phyloP scores from a whole-genome alignment of 2,113 vertebrate species.

The Catharus fuscescens region DNA sequence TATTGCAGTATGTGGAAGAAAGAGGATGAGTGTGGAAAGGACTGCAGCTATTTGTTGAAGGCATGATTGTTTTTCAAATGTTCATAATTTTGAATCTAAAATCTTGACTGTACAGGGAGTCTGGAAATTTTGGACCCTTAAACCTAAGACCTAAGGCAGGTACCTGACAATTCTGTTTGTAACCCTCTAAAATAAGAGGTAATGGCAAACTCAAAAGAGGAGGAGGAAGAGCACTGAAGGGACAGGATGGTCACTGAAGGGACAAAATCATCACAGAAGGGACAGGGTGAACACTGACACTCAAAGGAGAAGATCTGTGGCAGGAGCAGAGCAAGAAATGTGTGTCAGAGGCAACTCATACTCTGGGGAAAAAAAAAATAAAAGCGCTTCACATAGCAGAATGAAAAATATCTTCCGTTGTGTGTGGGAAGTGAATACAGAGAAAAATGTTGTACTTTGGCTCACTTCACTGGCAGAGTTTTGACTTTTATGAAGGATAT shows the following conservation, averaged over 20 bases:
- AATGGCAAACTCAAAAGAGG: background rate
- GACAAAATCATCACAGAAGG: background rate
- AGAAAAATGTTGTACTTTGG: slow-evolving; percentile 48
- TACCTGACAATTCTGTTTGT: background rate
- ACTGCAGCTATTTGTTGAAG: background rate
- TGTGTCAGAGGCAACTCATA: background rate
- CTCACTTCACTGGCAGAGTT: slow-evolving; percentile 24
- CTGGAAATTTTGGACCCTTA: background rate
- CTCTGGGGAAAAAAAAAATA: background rate
- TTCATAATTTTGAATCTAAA: background rate
- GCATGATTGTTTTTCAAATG: background rate
- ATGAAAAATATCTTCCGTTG: slow-evolving; percentile 7
- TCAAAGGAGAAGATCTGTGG: background rate
- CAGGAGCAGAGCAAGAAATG: background rate
- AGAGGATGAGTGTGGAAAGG: background rate
- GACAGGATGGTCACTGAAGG: background rate
- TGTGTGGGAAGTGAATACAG: slow-evolving; percentile 9
- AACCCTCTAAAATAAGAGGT: background rate
- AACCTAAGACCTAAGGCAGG: background rate
- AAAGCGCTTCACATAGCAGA: background rate
- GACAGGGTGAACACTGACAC: background rate
- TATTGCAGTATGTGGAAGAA: background rate
- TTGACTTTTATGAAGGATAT: slow-evolving; percentile 35
- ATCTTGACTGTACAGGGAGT: background rate
- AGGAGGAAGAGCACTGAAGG: background rate